A percentile compares a stretch with the other conserved stretches of the same genome.
These are phyloP conservation scores for Pangasius larnaudii DNA, from an alignment of 2,797 vertebrate genomes.

Conservation along the genomic window DNA sequence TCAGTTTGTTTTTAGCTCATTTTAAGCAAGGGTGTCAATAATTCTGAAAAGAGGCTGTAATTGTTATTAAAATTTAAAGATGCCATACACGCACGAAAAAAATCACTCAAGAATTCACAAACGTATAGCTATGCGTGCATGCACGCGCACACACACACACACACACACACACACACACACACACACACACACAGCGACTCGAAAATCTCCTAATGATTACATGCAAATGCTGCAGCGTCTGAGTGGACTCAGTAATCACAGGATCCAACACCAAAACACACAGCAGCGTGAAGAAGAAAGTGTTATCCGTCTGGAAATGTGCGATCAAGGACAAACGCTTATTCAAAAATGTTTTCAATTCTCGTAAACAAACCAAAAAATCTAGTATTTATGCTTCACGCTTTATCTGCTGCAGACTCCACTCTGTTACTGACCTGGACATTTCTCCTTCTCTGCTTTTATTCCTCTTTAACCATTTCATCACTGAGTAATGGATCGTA, in stretches of 20 bases:
- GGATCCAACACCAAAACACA: not conserved
- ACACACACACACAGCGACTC: not conserved
- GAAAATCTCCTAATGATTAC: conserved; percentile 1
- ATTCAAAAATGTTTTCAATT: not conserved
- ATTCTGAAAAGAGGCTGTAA: not conserved
- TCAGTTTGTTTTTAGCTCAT: not conserved
- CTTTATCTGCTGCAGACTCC: not conserved
- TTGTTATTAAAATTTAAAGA: not conserved
- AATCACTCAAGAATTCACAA: too few species aligned
- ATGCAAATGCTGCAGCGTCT: not conserved
- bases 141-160: not conserved
- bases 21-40: not conserved
- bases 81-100: conserved; percentile 13
- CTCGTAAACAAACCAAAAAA: not conserved
- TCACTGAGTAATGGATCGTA: not conserved
- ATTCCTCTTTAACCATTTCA: not conserved
- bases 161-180: not conserved
- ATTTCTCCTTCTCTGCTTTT: not conserved
- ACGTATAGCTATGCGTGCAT: too few species aligned
- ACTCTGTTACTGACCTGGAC: not conserved
- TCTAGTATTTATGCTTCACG: not conserved
- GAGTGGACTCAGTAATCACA: conserved; percentile 13
- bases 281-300: not conserved
- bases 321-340: not conserved
- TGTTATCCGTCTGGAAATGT: not conserved